These are phyloP conservation scores for Trididemnum clinides DNA, from an alignment of 23 tunicate species.

Conservation along the genomic window DNA sequence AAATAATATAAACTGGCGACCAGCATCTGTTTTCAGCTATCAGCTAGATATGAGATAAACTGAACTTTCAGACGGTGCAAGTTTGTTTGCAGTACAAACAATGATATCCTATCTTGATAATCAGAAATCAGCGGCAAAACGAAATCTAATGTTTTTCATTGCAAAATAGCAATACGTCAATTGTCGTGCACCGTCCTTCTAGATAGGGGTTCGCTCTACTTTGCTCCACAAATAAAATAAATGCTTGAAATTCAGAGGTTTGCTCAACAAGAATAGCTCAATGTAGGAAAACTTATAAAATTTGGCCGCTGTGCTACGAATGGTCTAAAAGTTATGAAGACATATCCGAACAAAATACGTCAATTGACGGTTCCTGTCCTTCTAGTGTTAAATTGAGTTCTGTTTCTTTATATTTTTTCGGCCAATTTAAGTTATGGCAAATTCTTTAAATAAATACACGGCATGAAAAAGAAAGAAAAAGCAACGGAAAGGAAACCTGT, in stretches of 20 bases:
- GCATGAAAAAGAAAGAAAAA: too few species aligned
- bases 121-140: too few species aligned
- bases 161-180: conserved; percentile 7
- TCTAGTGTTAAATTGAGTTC: too few species aligned
- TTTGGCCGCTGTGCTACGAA: not conserved
- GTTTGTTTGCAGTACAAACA: conserved; percentile 10
- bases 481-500: too few species aligned
- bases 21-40: too few species aligned
- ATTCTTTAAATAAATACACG: too few species aligned
- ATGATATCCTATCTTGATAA: conserved; percentile 6
- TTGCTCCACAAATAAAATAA: not conserved
- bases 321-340: not conserved
- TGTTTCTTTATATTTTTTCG: too few species aligned
- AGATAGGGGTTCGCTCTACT: conserved; percentile 3
- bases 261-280: not conserved
- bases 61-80: not conserved
- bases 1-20: too few species aligned
- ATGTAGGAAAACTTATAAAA: not conserved
- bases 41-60: too few species aligned
- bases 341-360: not conserved
- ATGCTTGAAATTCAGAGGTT: not conserved
- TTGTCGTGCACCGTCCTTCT: conserved; percentile 2
- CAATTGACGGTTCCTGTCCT: too few species aligned
- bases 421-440: too few species aligned
- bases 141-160: conserved; percentile 1